phyloP scores from a whole-genome alignment of 2,888 invertebrate species.

The Diplolepis rosae region DNA sequence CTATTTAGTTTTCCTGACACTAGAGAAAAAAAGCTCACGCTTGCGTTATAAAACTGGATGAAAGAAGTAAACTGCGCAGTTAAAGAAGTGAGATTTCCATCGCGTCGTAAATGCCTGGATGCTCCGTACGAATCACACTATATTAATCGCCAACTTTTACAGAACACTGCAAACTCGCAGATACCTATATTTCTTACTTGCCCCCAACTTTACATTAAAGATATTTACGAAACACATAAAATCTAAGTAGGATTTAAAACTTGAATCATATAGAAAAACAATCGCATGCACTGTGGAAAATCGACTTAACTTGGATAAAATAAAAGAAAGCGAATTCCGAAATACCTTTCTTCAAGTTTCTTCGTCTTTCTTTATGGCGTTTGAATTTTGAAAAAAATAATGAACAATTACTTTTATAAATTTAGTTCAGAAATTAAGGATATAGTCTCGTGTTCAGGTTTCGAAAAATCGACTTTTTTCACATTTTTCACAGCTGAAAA shows the following conservation, averaged over 20 bases:
- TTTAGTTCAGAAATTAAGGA: too few relatives aligned
- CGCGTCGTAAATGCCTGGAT: constrained; percentile 4
- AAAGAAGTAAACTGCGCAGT: background rate
- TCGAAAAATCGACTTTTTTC: too few relatives aligned
- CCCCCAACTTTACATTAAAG: background rate
- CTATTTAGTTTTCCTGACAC: background rate
- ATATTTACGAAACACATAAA: background rate
- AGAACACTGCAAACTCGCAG: background rate
- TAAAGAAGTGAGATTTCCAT: constrained; percentile 5
- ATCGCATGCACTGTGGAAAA: too few relatives aligned
- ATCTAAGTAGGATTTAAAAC: background rate
- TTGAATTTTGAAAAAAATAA: too few relatives aligned
- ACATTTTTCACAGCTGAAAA: too few relatives aligned
- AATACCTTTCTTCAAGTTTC: too few relatives aligned
- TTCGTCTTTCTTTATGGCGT: too few relatives aligned
- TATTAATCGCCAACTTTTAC: constrained; percentile 4
- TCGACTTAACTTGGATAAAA: too few relatives aligned
- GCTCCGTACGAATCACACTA: background rate
- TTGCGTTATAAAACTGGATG: background rate
- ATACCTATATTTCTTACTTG: background rate
- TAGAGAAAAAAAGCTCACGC: constrained; percentile 1
- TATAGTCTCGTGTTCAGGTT: too few relatives aligned
- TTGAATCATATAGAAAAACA: background rate
- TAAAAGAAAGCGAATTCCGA: too few relatives aligned
- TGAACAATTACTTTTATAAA: too few relatives aligned